Percentiles rank a stretch among this genome's conserved stretches.
Conservation (phyloP, 2,888 invertebrate species). For the Tuberolachnus salignus region DNA sequence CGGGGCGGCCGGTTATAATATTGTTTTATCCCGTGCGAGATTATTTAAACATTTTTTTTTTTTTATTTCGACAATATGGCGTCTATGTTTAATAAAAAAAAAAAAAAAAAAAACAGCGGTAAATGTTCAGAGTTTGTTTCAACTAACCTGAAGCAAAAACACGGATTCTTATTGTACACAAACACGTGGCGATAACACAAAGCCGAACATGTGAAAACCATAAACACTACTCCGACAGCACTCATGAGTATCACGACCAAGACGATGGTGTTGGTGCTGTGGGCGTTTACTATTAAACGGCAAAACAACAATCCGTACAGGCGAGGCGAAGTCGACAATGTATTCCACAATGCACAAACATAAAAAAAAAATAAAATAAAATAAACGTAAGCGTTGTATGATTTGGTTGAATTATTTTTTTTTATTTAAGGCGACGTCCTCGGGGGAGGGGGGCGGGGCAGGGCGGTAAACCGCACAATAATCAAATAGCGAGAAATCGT, state of each 20-base stretch:
- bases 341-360: slow-evolving; percentile 50
- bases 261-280: slow-evolving; percentile 96
- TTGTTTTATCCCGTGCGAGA: no score
- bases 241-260: slow-evolving; percentile 97
- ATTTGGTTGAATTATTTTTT: no score
- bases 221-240: slow-evolving; percentile 98
- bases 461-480: no score
- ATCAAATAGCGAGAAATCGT: not conserved
- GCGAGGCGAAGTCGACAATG: slow-evolving; percentile 50
- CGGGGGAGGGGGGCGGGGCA: not conserved
- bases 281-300: slow-evolving; percentile 83
- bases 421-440: not conserved
- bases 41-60: no score
- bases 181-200: slow-evolving; percentile 99
- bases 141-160: slow-evolving; percentile 98
- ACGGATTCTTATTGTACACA: slow-evolving; percentile 94
- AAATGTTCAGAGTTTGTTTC: slow-evolving; percentile 62
- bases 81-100: no score
- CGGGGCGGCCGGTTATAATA: no score
- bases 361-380: slow-evolving; percentile 4
- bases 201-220: slow-evolving; percentile 98
- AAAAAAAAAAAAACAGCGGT: not conserved
- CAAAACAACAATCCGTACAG: slow-evolving; percentile 53
- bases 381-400: slow-evolving; percentile 49
- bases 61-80: no score